phyloP scores from a whole-genome alignment of 2,888 invertebrate genomes.

The Petrolisthes cinctipes region DNA sequence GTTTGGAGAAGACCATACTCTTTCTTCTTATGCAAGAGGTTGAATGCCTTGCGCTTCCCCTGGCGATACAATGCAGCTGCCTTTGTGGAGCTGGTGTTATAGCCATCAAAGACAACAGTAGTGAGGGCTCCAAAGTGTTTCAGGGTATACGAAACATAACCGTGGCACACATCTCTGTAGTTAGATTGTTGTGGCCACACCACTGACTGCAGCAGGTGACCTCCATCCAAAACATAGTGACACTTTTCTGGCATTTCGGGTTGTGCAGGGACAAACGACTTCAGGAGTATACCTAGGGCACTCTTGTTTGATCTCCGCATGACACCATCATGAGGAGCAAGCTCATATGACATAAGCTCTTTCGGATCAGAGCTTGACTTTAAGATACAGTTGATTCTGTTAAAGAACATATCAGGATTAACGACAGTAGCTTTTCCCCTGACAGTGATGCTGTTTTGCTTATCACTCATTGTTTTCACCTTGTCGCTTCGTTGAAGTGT shows the following conservation, averaged over 20 bases:
- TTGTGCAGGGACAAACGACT: constrained; percentile 14
- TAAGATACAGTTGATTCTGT: constrained; percentile 20
- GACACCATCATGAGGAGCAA: constrained; percentile 6
- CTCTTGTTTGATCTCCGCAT: constrained; percentile 17
- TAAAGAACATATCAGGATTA: constrained; percentile 33
- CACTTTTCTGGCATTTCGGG: constrained; percentile 20
- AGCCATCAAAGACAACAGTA: background rate
- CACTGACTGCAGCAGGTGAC: constrained; percentile 22
- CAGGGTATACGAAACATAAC: constrained; percentile 14
- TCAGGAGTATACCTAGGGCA: constrained; percentile 25
- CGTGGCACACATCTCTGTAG: constrained; percentile 17
- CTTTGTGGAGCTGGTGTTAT: constrained; percentile 3
- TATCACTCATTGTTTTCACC: constrained; percentile 24
- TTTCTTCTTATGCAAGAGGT: constrained; percentile 16
- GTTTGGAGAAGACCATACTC: constrained; percentile 20
- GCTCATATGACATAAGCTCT: constrained; percentile 21
- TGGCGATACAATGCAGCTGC: constrained; percentile 12
- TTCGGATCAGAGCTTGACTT: constrained; percentile 24
- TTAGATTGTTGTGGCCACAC: constrained; percentile 10
- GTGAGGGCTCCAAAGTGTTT: constrained; percentile 5
- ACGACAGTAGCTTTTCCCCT: constrained; percentile 19
- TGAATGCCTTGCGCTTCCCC: constrained; percentile 20
- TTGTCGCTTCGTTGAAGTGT: constrained; percentile 30
- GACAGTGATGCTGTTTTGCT: constrained; percentile 8
- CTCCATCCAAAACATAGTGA: constrained; percentile 27